Base-by-base conservation (phyloP, 1,140 invertebrate species). In the Papilio machaon region DNA sequence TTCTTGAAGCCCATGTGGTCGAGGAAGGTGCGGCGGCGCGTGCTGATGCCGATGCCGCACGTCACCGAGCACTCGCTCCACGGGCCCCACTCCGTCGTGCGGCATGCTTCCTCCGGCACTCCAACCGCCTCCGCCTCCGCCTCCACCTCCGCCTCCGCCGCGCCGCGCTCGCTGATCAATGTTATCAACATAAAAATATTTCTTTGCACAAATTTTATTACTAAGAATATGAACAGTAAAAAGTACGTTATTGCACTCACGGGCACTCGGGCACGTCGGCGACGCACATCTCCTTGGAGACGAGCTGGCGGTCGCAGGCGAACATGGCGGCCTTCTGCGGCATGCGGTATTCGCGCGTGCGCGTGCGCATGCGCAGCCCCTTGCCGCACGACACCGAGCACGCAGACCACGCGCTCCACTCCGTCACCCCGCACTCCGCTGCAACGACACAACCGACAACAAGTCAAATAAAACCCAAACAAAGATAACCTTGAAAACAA, bases 271-370 rank as follows among this genome's bases (percentile, higher is more conserved):
- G 92, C 13, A 96, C 89, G 47, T 94, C 92, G 11, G 97, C 97
- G 47, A 97, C 97, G 89, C 97, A 98, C 97, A 98, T 98, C 95
- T 98, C 98, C 91, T 98, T 98, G 76, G 97, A 97, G 47, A 98
- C 95, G 70, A 98, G 94, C 91, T 98, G 98, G 52, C 97, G 95
- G 85, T 97, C 96, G 92, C 98, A 99, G 79, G 96, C 92, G 89
- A 96, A 95, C 96, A 97, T 97, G 83, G 95, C 93, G 7, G 98
- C 98, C 89, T 97, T 97, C 88, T 97, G 95, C 58, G 97, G 96
- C 95, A 97, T 96, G 64, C 96, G 87, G 92, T 98, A 99, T 81
- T 96, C 94, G 79, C 98, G 95, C 35, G 95, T n/a, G n/a, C n/a
- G n/a, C n/a, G n/a, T 96, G 82, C 98, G 95, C 96, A 98, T 98